Base-by-base conservation (phyloP, 2,113 vertebrate species). In the Anser cygnoides region DNA sequence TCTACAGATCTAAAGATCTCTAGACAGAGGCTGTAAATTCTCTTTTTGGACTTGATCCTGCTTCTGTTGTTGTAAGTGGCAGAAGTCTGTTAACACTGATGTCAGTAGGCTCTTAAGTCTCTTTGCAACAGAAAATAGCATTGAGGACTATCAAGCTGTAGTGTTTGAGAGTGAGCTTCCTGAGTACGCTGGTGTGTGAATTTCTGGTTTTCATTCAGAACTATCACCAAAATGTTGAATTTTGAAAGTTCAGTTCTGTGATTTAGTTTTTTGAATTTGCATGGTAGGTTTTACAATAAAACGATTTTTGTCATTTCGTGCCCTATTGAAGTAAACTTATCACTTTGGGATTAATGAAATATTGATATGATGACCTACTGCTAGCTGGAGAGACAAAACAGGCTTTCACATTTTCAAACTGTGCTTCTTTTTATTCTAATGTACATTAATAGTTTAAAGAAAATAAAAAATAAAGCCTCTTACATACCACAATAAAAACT, bases 341-440 rank as follows among this genome's bases (percentile, higher is more conserved):
- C 57, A 26, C 7, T 22, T 93, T 43, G 43, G 20, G n/a, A 37
- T 84, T 89, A 81, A 52, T 70, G 50, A 90, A 94, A 54, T 82
- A 73, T 12, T 54, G 28, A 25, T 67, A 83, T 39, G 19, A 65
- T 52, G 37, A 79, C 41, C 5, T 72, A 5, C 18, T 89, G 35
- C 14, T 85, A 75, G 12, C n/a, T 85, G 59, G 62, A 66, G 58
- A 59, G 59, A 62, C 14, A 91, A 73, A 95, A 79, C 21, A 83
- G 13, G 3, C 77, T 91, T 87, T 87, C 74, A 49, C 4, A 19
- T 93, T 81, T 87, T 85, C 26, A 26, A 28, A 66, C 72, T 94
- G 90, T 26, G 43, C 9, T 81, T 66, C 20, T 87, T 93, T 94
- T 88, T 80, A 66, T 85, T 96, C 52, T 59, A 67, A 77, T 71